Conservation (phyloP, 2,888 invertebrate species). For the Drosophila anceps region DNA sequence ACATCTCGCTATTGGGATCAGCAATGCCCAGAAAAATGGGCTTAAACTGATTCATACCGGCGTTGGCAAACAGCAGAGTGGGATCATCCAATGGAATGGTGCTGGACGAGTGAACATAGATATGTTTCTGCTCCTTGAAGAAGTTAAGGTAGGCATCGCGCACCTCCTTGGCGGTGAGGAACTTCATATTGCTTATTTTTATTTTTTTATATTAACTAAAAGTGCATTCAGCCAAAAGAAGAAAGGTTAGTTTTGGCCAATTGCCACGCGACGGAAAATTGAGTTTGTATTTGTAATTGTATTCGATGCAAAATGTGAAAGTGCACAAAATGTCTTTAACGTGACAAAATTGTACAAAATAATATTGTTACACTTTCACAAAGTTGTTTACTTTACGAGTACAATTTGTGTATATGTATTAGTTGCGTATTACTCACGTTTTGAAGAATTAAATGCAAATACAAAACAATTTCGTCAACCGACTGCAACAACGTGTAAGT, state of each 20-base stretch:
- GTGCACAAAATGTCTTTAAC: constrained; percentile 43
- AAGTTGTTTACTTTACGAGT: constrained; percentile 11
- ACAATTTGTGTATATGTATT: background rate
- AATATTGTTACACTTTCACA: background rate
- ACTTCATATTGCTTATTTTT: constrained; percentile 62
- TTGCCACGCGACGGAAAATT: constrained; percentile 68
- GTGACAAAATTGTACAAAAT: constrained; percentile 47
- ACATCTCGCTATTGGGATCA: constrained; percentile 98
- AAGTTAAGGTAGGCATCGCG: constrained; percentile 95
- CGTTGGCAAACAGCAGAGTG: constrained; percentile 98
- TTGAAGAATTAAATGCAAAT: constrained; percentile 55
- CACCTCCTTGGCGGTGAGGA: constrained; percentile 89
- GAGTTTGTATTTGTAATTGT: constrained; percentile 7
- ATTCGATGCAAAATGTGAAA: constrained; percentile 59
- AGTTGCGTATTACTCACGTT: constrained; percentile 66
- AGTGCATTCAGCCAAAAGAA: background rate
- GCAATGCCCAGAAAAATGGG: constrained; percentile 98
- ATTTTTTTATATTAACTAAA: constrained; percentile 7
- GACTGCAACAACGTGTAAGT: constrained; percentile 71
- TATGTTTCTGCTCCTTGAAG: constrained; percentile 94
- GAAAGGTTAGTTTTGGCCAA: constrained; percentile 40
- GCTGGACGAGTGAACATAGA: constrained; percentile 98
- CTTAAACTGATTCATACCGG: constrained; percentile 99
- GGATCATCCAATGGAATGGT: constrained; percentile 99
- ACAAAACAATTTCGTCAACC: constrained; percentile 72